Conservation (phyloP, 1,140 invertebrate genomes). For the Cardiocondyla obscurior region DNA sequence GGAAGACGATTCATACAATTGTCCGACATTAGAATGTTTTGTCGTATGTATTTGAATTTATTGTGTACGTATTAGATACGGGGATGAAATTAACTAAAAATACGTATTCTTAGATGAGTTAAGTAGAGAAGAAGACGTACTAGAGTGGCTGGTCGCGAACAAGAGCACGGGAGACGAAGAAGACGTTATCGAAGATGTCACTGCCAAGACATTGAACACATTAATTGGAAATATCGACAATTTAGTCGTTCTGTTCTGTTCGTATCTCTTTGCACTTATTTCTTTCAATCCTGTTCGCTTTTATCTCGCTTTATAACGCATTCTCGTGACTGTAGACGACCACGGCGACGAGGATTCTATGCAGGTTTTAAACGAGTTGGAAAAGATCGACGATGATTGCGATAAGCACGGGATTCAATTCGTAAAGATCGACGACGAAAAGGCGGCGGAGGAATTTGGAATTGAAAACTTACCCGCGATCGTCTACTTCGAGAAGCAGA, state of each 20-base stretch:
- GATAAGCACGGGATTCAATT: constrained; percentile 96
- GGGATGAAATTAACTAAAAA: constrained; percentile 16
- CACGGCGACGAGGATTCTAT: constrained; percentile 93
- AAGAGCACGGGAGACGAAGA: constrained; percentile 96
- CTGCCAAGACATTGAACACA: constrained; percentile 93
- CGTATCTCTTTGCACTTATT: constrained; percentile 80
- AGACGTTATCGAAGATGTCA: constrained; percentile 97
- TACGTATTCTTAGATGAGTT: constrained; percentile 89
- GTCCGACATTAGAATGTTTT: too few relatives aligned
- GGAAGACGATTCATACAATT: too few relatives aligned
- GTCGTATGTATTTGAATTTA: neutral
- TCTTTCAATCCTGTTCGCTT: neutral
- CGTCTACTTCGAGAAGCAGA: constrained; percentile 96
- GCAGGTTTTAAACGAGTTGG: constrained; percentile 92
- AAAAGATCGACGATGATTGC: constrained; percentile 97
- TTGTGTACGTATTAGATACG: neutral
- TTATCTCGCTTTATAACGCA: constrained; percentile 16
- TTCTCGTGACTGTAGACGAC: constrained; percentile 87
- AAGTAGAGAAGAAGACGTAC: constrained; percentile 94
- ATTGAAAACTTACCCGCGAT: constrained; percentile 93
- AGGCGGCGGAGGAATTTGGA: constrained; percentile 92
- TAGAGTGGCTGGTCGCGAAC: constrained; percentile 96
- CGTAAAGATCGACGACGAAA: constrained; percentile 95
- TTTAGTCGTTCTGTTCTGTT: constrained; percentile 96
- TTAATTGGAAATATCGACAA: constrained; percentile 95